Conservation (phyloP, 2,888 invertebrate species). For the Dryocosmus kuriphilus region DNA sequence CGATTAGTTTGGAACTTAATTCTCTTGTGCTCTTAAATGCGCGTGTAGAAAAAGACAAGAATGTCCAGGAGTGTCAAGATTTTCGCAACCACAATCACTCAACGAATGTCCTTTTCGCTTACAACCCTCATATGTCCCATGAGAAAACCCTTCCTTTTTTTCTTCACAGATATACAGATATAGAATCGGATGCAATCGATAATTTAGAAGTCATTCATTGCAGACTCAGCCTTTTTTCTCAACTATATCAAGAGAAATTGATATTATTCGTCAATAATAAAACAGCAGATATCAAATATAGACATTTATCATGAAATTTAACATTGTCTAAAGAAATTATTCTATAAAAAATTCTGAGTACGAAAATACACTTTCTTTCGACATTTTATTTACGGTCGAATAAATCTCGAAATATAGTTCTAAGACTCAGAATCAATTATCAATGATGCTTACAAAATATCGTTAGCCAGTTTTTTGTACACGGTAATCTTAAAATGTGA, state of each 20-base stretch:
- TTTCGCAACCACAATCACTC: conserved; percentile 76
- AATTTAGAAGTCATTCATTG: conserved; percentile 21
- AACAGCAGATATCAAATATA: neutral
- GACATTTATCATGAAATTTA: too few species aligned
- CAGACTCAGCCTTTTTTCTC: neutral
- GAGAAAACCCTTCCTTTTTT: conserved; percentile 69
- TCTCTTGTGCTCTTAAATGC: conserved; percentile 21
- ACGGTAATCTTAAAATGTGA: conserved; percentile 35
- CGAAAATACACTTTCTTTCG: too few species aligned
- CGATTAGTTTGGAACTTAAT: conserved; percentile 45
- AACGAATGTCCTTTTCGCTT: conserved; percentile 76
- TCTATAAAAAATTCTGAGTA: too few species aligned
- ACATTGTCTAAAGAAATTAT: too few species aligned
- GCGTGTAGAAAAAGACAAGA: conserved; percentile 60
- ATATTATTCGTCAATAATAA: neutral
- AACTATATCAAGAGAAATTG: neutral
- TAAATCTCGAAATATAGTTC: neutral
- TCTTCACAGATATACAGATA: conserved; percentile 52
- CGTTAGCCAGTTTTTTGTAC: neutral
- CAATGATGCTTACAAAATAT: neutral
- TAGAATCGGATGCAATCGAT: conserved; percentile 45
- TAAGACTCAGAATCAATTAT: neutral
- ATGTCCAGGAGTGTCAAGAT: conserved; percentile 74
- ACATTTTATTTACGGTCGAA: neutral
- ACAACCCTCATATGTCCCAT: conserved; percentile 75